A percentile compares a stretch with the other conserved stretches of the same genome.
Evolutionary conservation across 2,797 vertebrate species (phyloP).

Genomic region (Halcyon smyrnensis): DNA sequence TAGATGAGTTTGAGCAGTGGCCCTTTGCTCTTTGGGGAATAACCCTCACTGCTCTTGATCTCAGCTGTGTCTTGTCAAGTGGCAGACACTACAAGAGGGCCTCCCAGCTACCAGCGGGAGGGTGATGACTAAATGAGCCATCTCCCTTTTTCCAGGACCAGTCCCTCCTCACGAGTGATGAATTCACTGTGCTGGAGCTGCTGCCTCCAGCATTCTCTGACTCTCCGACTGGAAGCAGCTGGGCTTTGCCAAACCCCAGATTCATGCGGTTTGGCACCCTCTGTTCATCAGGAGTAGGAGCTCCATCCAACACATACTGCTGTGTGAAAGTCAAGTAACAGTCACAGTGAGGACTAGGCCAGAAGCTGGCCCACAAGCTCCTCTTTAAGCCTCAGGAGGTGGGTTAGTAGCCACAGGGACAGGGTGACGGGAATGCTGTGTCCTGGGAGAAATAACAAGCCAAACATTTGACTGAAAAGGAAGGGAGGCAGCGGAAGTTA

Average conservation of each 20-base stretch:
- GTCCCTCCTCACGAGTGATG: background rate
- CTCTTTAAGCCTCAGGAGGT: constrained; percentile 28
- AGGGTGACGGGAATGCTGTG: constrained; percentile 45
- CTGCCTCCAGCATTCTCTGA: background rate
- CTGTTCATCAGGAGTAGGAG: background rate
- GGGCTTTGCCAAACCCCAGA: constrained; percentile 47
- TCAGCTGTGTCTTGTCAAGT: background rate
- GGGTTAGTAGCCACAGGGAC: constrained; percentile 31
- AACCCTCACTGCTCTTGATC: background rate
- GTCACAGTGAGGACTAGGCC: background rate
- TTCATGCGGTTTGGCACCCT: constrained; percentile 38
- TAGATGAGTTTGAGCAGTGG: background rate
- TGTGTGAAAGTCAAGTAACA: background rate
- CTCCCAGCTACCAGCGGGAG: constrained; percentile 17
- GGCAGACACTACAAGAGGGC: background rate
- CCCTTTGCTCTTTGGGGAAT: background rate
- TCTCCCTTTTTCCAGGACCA: background rate
- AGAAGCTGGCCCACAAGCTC: constrained; percentile 19
- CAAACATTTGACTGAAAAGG: constrained; percentile 27
- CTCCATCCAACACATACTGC: constrained; percentile 4
- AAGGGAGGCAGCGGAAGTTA: constrained; percentile 20
- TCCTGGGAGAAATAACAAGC: background rate
- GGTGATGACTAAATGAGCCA: background rate
- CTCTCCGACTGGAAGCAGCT: background rate
- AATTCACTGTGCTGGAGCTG: background rate